Evolutionary conservation across 2,888 invertebrate species (phyloP).

Genomic region (Drosophila sordidula): DNA sequence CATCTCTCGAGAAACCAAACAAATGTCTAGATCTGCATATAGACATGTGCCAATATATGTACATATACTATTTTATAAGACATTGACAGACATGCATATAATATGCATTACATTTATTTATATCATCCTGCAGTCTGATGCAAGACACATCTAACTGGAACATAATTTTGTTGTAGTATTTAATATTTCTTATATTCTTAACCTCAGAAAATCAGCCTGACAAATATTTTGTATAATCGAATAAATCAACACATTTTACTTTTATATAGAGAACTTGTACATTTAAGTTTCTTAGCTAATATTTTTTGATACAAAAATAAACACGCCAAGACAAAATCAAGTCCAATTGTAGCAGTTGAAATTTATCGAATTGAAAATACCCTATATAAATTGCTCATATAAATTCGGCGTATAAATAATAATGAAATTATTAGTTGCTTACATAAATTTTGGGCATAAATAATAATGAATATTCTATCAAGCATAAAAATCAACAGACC

Average conservation of each 20-base stretch:
- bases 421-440: too few relatives aligned
- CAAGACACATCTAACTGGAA: not conserved
- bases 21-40: conserved; percentile 4
- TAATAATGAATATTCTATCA: too few relatives aligned
- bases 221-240: not conserved
- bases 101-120: not conserved
- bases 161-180: not conserved
- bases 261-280: not conserved
- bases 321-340: not conserved
- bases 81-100: not conserved
- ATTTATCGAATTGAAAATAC: conserved; percentile 6
- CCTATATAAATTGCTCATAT: not conserved
- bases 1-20: conserved; percentile 12
- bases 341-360: not conserved
- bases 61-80: not conserved
- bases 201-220: too few relatives aligned
- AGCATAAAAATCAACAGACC: not conserved
- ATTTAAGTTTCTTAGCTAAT: too few relatives aligned
- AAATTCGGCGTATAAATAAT: too few relatives aligned
- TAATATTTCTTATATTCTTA: too few relatives aligned
- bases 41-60: conserved; percentile 11
- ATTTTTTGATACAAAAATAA: not conserved
- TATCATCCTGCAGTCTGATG: not conserved
- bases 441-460: too few relatives aligned
- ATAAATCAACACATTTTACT: not conserved